Evolutionary conservation across 1,140 invertebrate species (phyloP), one percentile per base, ranked within the genome.

Genomic region (Macrobrachium nipponense): DNA sequence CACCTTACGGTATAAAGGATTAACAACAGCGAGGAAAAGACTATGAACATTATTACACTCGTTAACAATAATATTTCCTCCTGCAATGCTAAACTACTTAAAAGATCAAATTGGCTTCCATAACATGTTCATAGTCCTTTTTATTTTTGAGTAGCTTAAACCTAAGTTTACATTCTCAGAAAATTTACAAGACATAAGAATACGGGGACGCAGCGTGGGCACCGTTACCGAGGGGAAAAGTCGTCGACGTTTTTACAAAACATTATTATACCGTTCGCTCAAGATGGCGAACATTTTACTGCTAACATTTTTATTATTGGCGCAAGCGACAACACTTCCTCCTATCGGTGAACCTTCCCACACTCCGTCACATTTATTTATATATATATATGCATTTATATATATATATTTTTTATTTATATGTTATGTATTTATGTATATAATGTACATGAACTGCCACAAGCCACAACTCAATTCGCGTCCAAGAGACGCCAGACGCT

Each of bases 171-270:
- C 78, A 80, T 27, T 80, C 60, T 80, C 36, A 80, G 60, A 80
- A 80, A 80, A 66, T 80, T 66, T 80, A 80, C 78, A 80, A 64
- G 62, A 80, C 78, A 80, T 80, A 66, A 64, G 78, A 80, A 80
- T 66, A 80, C 59, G 64, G 43, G 6, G 23, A 58, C 61, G 12
- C 44, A 44, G 23, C 23, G 2, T 43, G 59, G 51, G 10, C 2
- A 20, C 60, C 61, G 23, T 18, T 18, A 44, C 5, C 36, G 7
- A 17, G 36, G 51, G 58, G 23, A 61, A 36, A 62, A 36, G 17
- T 27, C 60, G 66, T 27, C 44, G 59, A 23, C 44, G 23, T 27
- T n/a, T n/a, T 43, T 77, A 12, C 5, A 23, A 17, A 51, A 77
- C 43, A 51, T 51, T 51, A 51, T 36, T 36, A 36, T 36, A 36